phyloP scores from a whole-genome alignment of 2,113 vertebrate species.

The Thinocorus orbignyianus region DNA sequence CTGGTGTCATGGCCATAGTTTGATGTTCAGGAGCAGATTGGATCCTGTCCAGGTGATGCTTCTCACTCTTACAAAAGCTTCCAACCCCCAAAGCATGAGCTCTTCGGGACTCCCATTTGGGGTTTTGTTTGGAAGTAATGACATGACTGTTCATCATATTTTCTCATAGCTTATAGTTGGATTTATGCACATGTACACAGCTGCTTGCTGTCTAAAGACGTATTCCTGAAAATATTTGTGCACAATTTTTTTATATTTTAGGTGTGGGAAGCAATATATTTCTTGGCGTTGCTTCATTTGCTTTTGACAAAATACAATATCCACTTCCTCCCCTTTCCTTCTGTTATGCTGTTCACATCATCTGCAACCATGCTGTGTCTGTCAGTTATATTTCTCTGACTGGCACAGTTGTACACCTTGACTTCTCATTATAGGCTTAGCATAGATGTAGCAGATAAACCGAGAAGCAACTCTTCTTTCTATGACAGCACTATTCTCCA shows the following conservation, averaged over 20 bases:
- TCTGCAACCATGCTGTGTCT: background rate
- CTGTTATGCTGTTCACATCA: background rate
- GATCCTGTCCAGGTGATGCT: background rate
- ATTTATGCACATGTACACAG: background rate
- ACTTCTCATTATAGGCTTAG: background rate
- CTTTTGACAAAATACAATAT: background rate
- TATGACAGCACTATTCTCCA: rapidly evolving
- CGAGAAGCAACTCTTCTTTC: background rate
- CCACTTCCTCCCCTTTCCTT: background rate
- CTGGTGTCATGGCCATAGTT: background rate
- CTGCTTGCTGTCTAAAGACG: background rate
- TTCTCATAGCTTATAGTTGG: background rate
- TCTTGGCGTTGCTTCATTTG: background rate
- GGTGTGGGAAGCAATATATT: background rate
- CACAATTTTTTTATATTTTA: background rate
- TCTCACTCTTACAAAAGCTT: background rate
- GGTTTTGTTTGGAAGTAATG: background rate
- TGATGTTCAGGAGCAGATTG: background rate
- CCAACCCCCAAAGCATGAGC: rapidly evolving
- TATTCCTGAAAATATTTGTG: background rate
- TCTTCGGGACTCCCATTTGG: background rate
- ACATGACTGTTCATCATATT: background rate
- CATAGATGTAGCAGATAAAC: background rate
- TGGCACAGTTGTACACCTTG: background rate
- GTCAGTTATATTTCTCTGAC: background rate